These are phyloP conservation scores for Dryobates pubescens DNA, from an alignment of 2,797 vertebrate genomes.

Conservation along the genomic window DNA sequence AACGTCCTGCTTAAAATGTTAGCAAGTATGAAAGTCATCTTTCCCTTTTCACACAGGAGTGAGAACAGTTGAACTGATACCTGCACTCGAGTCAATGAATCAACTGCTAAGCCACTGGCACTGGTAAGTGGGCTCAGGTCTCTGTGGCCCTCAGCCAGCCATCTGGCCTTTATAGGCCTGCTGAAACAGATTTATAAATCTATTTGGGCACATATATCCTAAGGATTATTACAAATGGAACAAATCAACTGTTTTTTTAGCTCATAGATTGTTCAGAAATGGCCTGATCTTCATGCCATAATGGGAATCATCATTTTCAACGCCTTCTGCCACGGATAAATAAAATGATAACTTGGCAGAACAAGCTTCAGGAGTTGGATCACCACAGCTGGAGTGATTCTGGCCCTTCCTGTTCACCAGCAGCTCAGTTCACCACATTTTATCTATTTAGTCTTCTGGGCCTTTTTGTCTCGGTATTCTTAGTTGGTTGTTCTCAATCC, in stretches of 20 bases:
- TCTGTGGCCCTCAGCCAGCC: not conserved
- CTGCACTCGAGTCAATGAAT: not conserved
- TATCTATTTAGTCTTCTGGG: not conserved
- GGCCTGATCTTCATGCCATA: not conserved
- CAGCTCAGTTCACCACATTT: not conserved
- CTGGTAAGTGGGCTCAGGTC: not conserved
- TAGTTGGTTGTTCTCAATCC: not conserved
- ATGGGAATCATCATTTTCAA: not conserved
- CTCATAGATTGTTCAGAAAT: not conserved
- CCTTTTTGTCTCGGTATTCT: not conserved
- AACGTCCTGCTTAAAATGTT: not conserved
- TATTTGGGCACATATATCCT: not conserved
- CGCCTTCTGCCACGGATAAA: not conserved
- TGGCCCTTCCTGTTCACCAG: not conserved
- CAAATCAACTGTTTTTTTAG: not conserved
- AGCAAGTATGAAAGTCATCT: not conserved
- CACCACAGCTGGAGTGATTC: not conserved
- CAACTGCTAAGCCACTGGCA: not conserved
- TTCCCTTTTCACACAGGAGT: not conserved
- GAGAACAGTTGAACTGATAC: not conserved
- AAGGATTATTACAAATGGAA: not conserved
- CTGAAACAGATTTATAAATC: not conserved
- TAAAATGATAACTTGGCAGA: not conserved
- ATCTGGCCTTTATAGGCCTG: not conserved
- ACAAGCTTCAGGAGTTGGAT: not conserved